These are phyloP conservation scores for Montifringilla adamsi DNA, from an alignment of 2,113 vertebrate genomes.

Conservation along the genomic window DNA sequence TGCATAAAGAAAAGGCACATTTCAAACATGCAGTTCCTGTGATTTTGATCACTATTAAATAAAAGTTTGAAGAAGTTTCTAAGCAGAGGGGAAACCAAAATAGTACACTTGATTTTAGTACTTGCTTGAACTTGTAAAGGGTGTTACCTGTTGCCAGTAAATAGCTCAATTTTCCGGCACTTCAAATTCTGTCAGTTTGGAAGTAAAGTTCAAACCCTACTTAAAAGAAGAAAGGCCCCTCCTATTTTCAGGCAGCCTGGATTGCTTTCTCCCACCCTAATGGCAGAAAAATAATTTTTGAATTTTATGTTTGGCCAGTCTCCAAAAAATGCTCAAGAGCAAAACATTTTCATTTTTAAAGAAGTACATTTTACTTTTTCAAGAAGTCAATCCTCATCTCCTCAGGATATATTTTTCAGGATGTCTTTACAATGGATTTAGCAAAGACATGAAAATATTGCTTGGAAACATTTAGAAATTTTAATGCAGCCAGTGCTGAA, in stretches of 20 bases:
- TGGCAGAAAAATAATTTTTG: neutral
- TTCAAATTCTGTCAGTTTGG: conserved; percentile 4
- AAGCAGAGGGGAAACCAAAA: conserved; percentile 7
- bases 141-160: conserved; percentile 41
- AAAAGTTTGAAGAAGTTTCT: neutral
- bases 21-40: neutral
- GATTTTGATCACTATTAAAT: neutral
- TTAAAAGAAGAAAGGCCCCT: neutral
- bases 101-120: neutral
- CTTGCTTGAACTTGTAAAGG: conserved; percentile 54
- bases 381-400: neutral
- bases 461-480: neutral
- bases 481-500: neutral
- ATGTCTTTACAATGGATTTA: neutral
- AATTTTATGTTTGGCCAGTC: neutral
- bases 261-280: neutral
- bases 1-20: neutral
- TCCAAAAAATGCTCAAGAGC: neutral
- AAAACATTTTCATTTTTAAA: neutral
- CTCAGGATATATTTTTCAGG: neutral
- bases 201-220: neutral
- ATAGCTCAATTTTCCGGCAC: neutral
- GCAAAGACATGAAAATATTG: neutral
- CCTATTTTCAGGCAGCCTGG: neutral
- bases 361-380: neutral